Evolutionary conservation across 2,797 vertebrate genomes (phyloP).

Genomic region (Xenentodon cancila): DNA sequence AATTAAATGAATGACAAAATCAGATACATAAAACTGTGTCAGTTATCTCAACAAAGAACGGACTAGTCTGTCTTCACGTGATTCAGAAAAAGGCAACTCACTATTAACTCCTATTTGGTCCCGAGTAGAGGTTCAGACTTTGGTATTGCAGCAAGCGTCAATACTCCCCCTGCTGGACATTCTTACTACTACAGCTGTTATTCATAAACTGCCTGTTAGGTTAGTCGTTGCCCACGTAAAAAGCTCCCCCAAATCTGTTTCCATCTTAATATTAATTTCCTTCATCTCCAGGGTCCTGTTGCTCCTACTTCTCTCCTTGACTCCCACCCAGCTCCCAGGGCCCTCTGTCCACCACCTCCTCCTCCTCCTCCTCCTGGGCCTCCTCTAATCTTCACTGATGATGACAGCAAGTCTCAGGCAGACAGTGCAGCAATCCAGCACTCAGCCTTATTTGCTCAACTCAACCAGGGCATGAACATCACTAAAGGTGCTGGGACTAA

Average conservation of each 20-base stretch:
- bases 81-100: too few species aligned
- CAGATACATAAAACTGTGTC: too few species aligned
- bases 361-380: constrained; percentile 86
- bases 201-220: background rate
- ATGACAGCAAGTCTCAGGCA: constrained; percentile 68
- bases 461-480: constrained; percentile 96
- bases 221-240: constrained; percentile 6
- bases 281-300: constrained; percentile 78
- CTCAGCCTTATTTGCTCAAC: constrained; percentile 91
- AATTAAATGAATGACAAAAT: too few species aligned
- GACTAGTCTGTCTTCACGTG: too few species aligned
- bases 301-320: constrained; percentile 77
- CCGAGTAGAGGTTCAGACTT: too few species aligned
- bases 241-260: background rate
- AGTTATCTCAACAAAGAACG: too few species aligned
- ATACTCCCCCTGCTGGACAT: constrained; percentile 67
- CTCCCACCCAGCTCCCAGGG: constrained; percentile 49
- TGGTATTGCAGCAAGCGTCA: background rate
- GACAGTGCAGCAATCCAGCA: constrained; percentile 75
- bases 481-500: constrained; percentile 85
- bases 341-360: constrained; percentile 78
- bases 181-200: constrained; percentile 20
- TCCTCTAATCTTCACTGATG: constrained; percentile 80
- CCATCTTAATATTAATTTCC: background rate
- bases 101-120: too few species aligned